Evolutionary conservation across 2,888 invertebrate species (phyloP).

Genomic region (Heliconius aoede): DNA sequence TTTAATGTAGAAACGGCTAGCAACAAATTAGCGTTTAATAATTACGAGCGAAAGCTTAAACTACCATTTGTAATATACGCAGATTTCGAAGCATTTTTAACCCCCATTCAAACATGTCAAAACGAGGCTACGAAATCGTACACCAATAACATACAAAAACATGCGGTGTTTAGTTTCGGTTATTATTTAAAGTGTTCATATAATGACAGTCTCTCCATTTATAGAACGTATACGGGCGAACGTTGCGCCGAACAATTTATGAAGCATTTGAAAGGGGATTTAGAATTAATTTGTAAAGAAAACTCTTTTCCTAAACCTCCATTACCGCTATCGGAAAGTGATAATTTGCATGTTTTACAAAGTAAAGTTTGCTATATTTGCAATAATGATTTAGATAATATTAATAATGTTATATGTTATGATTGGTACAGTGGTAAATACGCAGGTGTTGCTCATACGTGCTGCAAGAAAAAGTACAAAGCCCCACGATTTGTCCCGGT

Average conservation of each 20-base stretch:
- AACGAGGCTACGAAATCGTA: no score
- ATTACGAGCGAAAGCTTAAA: no score
- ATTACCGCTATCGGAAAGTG: conserved; percentile 22
- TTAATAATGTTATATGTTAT: no score
- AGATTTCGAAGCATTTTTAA: no score
- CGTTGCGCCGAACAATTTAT: neutral
- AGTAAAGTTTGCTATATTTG: no score
- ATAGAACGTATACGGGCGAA: conserved; percentile 28
- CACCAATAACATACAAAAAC: no score
- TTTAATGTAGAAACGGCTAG: no score
- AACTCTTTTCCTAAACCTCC: conserved; percentile 24
- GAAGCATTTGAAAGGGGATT: conserved; percentile 5
- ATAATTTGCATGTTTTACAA: no score
- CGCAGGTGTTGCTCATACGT: neutral
- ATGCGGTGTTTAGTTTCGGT: conserved; percentile 13
- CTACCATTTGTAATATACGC: no score
- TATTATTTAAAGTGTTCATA: conserved; percentile 32
- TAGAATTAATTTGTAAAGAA: conserved; percentile 21
- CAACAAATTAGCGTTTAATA: no score
- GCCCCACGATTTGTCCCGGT: neutral
- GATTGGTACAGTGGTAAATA: neutral
- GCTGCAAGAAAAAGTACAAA: neutral
- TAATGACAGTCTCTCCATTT: conserved; percentile 26
- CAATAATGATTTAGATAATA: conserved; percentile 22
- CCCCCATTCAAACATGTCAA: no score